Evolutionary conservation across 2,797 vertebrate species (phyloP).

Genomic region (Tinamus major): DNA sequence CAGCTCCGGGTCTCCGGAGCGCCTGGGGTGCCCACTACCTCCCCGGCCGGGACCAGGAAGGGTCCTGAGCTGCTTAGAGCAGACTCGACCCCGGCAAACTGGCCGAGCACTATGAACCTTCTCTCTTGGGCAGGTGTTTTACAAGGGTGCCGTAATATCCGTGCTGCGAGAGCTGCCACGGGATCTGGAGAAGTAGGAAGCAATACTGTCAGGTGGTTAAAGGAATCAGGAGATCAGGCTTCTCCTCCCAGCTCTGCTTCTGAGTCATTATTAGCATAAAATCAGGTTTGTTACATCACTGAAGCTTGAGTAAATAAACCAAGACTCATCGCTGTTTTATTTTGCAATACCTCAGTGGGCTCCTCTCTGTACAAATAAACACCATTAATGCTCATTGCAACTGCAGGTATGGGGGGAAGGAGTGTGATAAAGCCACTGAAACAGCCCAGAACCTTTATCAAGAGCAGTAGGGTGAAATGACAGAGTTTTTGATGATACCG

Average conservation of each 20-base stretch:
- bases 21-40: neutral
- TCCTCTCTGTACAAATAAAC: conserved; percentile 60
- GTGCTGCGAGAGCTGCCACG: neutral
- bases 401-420: neutral
- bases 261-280: conserved; percentile 71
- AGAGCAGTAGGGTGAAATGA: neutral
- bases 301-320: conserved; percentile 72
- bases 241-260: conserved; percentile 58
- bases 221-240: conserved; percentile 54
- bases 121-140: neutral
- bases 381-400: conserved; percentile 12
- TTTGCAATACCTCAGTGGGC: conserved; percentile 70
- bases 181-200: neutral
- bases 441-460: neutral
- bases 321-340: conserved; percentile 63
- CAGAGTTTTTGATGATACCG: neutral
- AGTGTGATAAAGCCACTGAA: neutral
- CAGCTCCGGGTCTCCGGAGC: neutral
- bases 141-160: neutral
- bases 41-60: neutral
- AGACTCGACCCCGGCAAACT: neutral
- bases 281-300: conserved; percentile 74
- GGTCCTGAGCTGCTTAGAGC: neutral
- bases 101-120: neutral
- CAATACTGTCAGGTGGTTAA: neutral